Percentiles rank a stretch among this genome's conserved stretches.
Conservation (phyloP, 2,113 vertebrate genomes). For the Heterotilapia buettikoferi region DNA sequence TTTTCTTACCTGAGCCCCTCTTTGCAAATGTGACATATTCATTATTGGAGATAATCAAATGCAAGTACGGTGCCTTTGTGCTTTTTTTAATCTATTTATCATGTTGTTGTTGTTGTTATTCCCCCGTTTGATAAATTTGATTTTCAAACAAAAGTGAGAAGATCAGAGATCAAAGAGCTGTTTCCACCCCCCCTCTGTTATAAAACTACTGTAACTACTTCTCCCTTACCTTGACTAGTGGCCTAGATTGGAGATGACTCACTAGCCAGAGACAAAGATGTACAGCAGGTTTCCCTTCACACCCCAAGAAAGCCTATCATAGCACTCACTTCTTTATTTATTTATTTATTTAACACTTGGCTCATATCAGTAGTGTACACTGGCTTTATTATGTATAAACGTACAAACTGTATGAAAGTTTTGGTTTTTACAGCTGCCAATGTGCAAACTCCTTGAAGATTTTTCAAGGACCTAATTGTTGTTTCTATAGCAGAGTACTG, state of each 20-base stretch:
- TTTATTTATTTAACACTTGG: not conserved
- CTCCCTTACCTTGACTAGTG: constrained; percentile 61
- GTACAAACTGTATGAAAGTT: not conserved
- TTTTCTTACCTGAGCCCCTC: constrained; percentile 70
- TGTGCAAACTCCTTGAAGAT: not conserved
- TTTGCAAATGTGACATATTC: constrained; percentile 76
- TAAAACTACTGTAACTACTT: constrained; percentile 55
- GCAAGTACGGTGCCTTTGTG: constrained; percentile 69
- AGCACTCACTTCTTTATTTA: not conserved
- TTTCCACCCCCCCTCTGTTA: constrained; percentile 36
- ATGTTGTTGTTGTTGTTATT: constrained; percentile 69
- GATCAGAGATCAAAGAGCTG: constrained; percentile 75
- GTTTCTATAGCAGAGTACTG: not conserved
- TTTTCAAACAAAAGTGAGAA: constrained; percentile 77
- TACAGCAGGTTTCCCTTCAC: not conserved
- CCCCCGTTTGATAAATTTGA: constrained; percentile 74
- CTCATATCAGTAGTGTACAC: not conserved
- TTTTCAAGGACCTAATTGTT: not conserved
- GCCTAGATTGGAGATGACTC: constrained; percentile 58
- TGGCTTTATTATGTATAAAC: not conserved
- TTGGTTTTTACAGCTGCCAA: not conserved
- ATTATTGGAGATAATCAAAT: constrained; percentile 78
- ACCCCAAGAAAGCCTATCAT: not conserved
- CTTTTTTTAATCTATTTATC: constrained; percentile 58
- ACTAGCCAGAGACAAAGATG: constrained; percentile 30